A percentile compares a stretch with the other conserved stretches of the same genome.
Evolutionary conservation across 2,888 invertebrate species (phyloP).

Genomic region (Capitulum mitella): DNA sequence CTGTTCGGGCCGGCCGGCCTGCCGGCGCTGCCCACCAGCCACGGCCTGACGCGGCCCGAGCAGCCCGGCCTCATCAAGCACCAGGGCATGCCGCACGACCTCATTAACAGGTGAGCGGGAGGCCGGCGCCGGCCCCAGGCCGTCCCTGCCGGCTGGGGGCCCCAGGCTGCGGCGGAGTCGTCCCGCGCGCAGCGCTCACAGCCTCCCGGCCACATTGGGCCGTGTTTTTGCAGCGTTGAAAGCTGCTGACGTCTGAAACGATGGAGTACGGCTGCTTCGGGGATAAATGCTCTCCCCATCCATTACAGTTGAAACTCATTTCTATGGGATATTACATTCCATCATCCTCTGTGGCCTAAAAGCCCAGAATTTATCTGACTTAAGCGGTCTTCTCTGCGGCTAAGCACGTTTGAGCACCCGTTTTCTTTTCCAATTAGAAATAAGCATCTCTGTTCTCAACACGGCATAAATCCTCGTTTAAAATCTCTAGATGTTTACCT

Average conservation of each 20-base stretch:
- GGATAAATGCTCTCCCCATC: constrained; percentile 7
- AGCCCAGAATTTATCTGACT: constrained; percentile 21
- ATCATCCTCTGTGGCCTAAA: neutral
- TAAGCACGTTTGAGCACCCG: neutral
- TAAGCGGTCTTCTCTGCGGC: neutral
- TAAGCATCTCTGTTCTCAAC: constrained; percentile 7
- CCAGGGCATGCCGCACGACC: constrained; percentile 49
- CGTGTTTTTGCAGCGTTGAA: neutral
- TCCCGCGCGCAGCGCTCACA: neutral
- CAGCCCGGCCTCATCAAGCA: constrained; percentile 70
- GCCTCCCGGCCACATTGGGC: neutral
- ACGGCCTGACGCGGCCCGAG: constrained; percentile 70
- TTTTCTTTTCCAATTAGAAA: constrained; percentile 20
- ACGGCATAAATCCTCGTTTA: neutral
- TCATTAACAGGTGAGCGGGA: neutral
- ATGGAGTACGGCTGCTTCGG: neutral
- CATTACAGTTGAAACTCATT: neutral
- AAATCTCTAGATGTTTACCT: constrained; percentile 16
- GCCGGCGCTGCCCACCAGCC: constrained; percentile 62
- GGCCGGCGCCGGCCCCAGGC: too few species aligned
- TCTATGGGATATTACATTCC: constrained; percentile 18
- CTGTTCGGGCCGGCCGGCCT: constrained; percentile 80
- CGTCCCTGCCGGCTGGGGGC: neutral
- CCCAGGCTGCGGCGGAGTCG: neutral
- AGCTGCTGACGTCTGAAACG: constrained; percentile 6